Evolutionary conservation across 2,888 invertebrate species (phyloP).

Genomic region (Drosophila algonquin): DNA sequence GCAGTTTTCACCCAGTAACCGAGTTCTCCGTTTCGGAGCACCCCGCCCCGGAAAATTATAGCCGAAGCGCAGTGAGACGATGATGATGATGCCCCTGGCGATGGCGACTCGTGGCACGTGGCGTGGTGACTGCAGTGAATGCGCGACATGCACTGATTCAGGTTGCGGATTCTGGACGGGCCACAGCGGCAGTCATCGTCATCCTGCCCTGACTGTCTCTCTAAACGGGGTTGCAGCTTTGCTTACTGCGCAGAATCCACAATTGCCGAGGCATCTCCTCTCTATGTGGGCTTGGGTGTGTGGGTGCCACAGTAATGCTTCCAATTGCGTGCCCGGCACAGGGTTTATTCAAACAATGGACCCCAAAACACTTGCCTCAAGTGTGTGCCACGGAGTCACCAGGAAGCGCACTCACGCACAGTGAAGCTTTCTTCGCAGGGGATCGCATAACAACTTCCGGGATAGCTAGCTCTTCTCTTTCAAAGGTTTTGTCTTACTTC

Average conservation of each 20-base stretch:
- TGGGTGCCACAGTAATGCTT: constrained; percentile 62
- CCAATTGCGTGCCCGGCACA: constrained; percentile 51
- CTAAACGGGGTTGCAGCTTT: constrained; percentile 36
- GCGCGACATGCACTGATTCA: constrained; percentile 78
- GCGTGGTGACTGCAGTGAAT: constrained; percentile 67
- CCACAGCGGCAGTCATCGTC: not conserved
- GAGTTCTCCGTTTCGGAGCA: constrained; percentile 66
- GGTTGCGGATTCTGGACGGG: constrained; percentile 67
- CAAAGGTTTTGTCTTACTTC: constrained; percentile 35
- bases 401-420: constrained; percentile 61
- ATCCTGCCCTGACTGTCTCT: constrained; percentile 42
- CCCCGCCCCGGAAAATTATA: constrained; percentile 51
- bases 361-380: constrained; percentile 58
- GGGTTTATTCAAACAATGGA: constrained; percentile 60
- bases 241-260: constrained; percentile 69
- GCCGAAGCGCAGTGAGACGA: constrained; percentile 21
- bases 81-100: not conserved
- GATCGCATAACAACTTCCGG: constrained; percentile 73
- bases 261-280: constrained; percentile 19
- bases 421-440: constrained; percentile 42
- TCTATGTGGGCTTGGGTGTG: constrained; percentile 15
- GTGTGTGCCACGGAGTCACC: constrained; percentile 47
- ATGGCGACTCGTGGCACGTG: constrained; percentile 40
- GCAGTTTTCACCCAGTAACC: constrained; percentile 81
- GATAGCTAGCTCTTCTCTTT: constrained; percentile 52